These are phyloP conservation scores for Naja naja DNA, from an alignment of 2,113 vertebrate genomes.

Conservation along the genomic window DNA sequence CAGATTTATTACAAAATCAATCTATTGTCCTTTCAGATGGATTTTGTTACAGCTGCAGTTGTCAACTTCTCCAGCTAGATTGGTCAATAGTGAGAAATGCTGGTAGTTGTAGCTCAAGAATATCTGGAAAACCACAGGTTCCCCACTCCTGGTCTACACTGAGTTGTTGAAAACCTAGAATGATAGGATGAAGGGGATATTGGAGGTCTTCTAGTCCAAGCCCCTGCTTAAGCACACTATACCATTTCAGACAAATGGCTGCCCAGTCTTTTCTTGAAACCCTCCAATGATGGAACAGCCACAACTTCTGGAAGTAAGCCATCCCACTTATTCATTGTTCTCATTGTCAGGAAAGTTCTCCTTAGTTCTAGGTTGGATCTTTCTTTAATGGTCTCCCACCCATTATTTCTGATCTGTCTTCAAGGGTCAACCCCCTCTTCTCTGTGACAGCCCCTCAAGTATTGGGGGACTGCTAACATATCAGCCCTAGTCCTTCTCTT, in stretches of 20 bases:
- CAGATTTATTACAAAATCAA: not conserved
- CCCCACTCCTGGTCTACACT: not conserved
- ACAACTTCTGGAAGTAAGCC: not conserved
- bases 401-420: not conserved
- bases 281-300: not conserved
- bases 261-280: not conserved
- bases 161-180: not conserved
- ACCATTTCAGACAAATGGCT: not conserved
- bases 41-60: not conserved
- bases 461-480: not conserved
- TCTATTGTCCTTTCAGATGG: not conserved
- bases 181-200: not conserved
- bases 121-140: not conserved
- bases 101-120: not conserved
- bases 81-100: not conserved
- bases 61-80: not conserved
- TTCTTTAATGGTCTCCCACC: not conserved
- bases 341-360: not conserved
- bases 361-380: not conserved
- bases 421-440: not conserved
- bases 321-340: not conserved
- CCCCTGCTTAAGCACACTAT: not conserved
- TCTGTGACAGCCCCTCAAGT: not conserved
- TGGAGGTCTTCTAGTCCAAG: not conserved
- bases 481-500: not conserved